Base-by-base conservation (phyloP, 23 tunicate species). In the Ascidia mentula region DNA sequence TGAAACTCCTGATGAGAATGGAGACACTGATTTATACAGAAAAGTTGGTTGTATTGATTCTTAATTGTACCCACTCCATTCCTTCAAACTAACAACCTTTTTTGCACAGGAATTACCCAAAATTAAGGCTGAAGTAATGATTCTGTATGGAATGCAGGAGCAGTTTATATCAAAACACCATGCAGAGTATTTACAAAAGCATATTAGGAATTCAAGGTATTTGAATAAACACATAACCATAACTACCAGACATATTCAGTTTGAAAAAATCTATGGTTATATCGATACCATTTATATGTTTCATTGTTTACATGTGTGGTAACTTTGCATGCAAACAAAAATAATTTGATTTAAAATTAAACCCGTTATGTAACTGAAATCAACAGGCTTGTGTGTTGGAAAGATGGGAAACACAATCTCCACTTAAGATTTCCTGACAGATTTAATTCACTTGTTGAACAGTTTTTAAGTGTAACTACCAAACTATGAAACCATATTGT, bases 131-230 rank as follows among this genome's bases (percentile, higher is more conserved):
- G 46, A 76, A 45, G 83, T 89, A 4, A 77, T 93, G 38, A 93
- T 93, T 20, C 39, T 93, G 2, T 89, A 93, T 75, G 98, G 98
- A 13, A 69, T 61, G 38, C 84, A 88, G 76, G 98, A 93, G 59
- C 80, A 82, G 12, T 15, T 88, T 38, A 87, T 93, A 8, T 89
- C 93, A 34, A 59, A 75, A 32, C 80, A 88, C 53, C 98, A 93
- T 6, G 37, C 88, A 6, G 87, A 93, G 40, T 77, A 84, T 69
- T 36, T 93, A n/a, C 81, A 88, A 45, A 74, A 88, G 72, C 76
- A 88, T 46, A 93, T 93, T 39, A 77, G 76, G 69, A 73, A 40
- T 37, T 93, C 98, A 18, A 80, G 72, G 84, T 82, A 53, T 3
- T 5, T 53, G 24, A n/a, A n/a, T n/a, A n/a, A n/a, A n/a, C n/a